A percentile compares a stretch with the other conserved stretches of the same genome.
Evolutionary conservation across 2,113 vertebrate species (phyloP).

Genomic region (Ammodytes dubius): DNA sequence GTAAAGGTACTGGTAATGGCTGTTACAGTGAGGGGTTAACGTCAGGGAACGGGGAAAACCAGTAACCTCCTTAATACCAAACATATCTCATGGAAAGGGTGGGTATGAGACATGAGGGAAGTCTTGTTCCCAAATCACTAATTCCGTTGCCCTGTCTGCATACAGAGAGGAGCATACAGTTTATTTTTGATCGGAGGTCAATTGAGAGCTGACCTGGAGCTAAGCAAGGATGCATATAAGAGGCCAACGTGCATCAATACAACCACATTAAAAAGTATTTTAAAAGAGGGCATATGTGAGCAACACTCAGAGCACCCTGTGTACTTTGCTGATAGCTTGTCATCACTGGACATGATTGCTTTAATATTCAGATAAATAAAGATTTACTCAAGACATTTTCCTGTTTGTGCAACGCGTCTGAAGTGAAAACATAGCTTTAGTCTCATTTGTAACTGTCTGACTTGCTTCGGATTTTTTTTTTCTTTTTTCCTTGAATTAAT

Average conservation of each 20-base stretch:
- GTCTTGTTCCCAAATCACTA: not conserved
- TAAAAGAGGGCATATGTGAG: not conserved
- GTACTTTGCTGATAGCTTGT: not conserved
- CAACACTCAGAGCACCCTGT: not conserved
- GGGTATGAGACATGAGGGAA: not conserved
- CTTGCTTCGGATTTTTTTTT: not conserved
- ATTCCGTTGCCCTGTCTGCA: not conserved
- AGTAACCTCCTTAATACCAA: no score
- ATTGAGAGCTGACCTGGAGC: not conserved
- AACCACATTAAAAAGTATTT: not conserved
- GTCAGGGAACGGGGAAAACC: no score
- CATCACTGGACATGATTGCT: not conserved
- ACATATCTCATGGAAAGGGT: no score
- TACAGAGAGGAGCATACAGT: not conserved
- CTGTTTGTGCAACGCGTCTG: not conserved
- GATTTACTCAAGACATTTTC: not conserved
- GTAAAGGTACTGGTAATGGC: no score
- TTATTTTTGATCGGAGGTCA: constrained; percentile 10
- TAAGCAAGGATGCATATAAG: not conserved
- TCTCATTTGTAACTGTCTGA: not conserved
- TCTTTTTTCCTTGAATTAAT: constrained; percentile 19
- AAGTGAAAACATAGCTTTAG: constrained; percentile 2
- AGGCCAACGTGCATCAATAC: not conserved
- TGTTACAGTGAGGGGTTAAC: no score
- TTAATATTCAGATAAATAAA: constrained; percentile 9